Base-by-base conservation (phyloP, 2,888 invertebrate genomes). In the Pyrrhosoma nymphula region DNA sequence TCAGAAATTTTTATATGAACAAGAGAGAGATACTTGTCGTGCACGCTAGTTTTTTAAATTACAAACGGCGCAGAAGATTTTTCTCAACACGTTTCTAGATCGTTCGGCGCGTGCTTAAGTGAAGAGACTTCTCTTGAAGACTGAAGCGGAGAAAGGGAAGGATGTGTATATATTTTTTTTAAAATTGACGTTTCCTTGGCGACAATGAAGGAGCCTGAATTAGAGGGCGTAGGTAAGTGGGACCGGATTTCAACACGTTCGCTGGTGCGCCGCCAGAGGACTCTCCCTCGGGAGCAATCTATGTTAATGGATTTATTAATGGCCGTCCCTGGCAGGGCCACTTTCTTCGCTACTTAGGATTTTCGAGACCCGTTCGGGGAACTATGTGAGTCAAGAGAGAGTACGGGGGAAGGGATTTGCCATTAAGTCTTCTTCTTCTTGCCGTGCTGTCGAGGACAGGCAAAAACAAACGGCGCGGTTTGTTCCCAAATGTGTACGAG, bases 271-370 rank as follows among this genome's bases (percentile, higher is more conserved):
- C 14, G 63, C 39, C 39, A 91, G 60, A 20, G 60, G 18, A 20
- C 20, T 60, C 91, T 91, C 91, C 23, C 82, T 35, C 35, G 91
- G 63, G 91, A 91, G 91, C 63, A 91, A 91, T 91, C 91, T 60
- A 63, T 63, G 91, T 60, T 91, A 91, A 91, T 91, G 91, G 91
- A 63, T 91, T 91, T 91, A 91, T 91, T 91, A 91, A 91, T 91
- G 82, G 82, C 82, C 91, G 91, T 39, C 60, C 60, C 63, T 20
- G 30, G 30, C 91, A 89, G 20, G 56, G 16, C 56, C 55, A 56
- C 47, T 55, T 39, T 90, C 90, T 56, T 30, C 30, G 20, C 35
- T 18, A 91, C 82, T 82, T 82, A 82, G 82, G 82, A 82, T 82
- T 82, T 35, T 35, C 16, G 35, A 35, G 30, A 8, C 69, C n/a